Percentiles rank a stretch among this genome's conserved stretches.
Conservation (phyloP, 2,113 vertebrate species). For the Zeus faber region DNA sequence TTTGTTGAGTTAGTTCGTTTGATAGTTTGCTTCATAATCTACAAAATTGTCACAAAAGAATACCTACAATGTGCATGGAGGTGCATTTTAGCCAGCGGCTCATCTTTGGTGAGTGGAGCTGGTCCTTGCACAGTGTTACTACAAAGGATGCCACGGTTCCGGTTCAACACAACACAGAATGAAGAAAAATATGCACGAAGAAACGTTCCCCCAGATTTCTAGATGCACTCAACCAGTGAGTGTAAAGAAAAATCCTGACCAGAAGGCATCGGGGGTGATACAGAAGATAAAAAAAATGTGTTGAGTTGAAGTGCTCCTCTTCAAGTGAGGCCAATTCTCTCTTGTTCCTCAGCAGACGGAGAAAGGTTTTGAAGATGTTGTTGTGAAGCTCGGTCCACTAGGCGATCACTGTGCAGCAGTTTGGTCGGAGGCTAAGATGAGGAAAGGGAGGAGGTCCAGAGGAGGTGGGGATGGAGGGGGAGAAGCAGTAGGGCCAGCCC, state of each 20-base stretch:
- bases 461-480: constrained; percentile 65
- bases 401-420: constrained; percentile 76
- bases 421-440: constrained; percentile 38
- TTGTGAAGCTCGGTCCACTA: constrained; percentile 48
- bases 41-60: constrained; percentile 21
- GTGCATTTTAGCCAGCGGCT: constrained; percentile 90
- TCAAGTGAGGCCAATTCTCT: constrained; percentile 46
- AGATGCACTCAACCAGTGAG: constrained; percentile 69
- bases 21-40: too few species aligned
- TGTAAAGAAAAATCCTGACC: constrained; percentile 18
- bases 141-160: constrained; percentile 65
- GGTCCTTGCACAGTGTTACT: constrained; percentile 67
- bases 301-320: constrained; percentile 35
- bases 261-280: constrained; percentile 10
- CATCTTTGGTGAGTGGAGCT: constrained; percentile 80
- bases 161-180: constrained; percentile 43
- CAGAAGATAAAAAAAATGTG: constrained; percentile 14
- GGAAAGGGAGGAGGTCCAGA: constrained; percentile 47
- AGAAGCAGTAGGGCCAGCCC: constrained; percentile 74
- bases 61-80: constrained; percentile 86
- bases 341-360: constrained; percentile 32
- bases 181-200: constrained; percentile 15
- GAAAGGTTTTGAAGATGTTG: constrained; percentile 46
- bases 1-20: not conserved
- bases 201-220: constrained; percentile 29